These are phyloP conservation scores for Drosophila ohnishii DNA, from an alignment of 1,140 invertebrate species.

Conservation along the genomic window DNA sequence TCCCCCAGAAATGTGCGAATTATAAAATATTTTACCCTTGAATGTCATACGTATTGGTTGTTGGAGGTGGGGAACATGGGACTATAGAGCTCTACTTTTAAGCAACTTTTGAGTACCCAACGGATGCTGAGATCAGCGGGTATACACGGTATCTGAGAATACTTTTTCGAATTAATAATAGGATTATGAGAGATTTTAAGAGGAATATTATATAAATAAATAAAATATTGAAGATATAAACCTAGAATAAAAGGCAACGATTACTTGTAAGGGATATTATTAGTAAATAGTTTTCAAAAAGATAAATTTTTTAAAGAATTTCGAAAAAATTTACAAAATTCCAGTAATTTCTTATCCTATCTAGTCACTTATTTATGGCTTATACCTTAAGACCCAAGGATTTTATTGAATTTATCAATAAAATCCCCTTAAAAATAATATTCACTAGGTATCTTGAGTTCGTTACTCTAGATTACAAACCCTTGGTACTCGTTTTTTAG, in stretches of 20 bases:
- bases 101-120: slow-evolving; percentile 47
- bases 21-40: slow-evolving; percentile 76
- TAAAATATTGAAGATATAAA: neutral
- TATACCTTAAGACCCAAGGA: no score
- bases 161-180: neutral
- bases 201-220: no score
- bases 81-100: slow-evolving; percentile 48
- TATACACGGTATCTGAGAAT: neutral
- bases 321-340: neutral
- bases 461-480: neutral
- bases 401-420: neutral
- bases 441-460: neutral
- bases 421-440: neutral
- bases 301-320: neutral
- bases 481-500: neutral
- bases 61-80: neutral
- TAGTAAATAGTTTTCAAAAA: neutral
- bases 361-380: neutral
- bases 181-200: neutral
- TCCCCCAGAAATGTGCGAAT: slow-evolving; percentile 59
- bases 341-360: neutral
- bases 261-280: neutral
- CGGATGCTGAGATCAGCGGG: neutral
- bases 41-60: slow-evolving; percentile 52
- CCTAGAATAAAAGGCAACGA: neutral